A percentile compares a stretch with the other conserved stretches of the same genome.
phyloP scores from a whole-genome alignment of 2,797 vertebrate species.

The Anniella stebbinsi region DNA sequence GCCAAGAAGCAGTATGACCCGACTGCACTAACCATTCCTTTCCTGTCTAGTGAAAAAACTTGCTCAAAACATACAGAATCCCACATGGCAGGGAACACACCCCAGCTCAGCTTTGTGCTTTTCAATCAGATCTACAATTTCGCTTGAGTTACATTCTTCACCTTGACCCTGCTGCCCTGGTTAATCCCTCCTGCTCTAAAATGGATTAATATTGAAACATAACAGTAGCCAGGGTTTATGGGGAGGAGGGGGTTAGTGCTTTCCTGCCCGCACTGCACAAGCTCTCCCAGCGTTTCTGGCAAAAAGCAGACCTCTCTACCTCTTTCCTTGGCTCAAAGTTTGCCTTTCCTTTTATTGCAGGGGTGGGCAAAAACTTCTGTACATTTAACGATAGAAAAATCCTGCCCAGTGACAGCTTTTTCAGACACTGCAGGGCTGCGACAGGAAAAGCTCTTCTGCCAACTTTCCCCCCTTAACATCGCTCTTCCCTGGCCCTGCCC shows the following conservation, averaged over 20 bases:
- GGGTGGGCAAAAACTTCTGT: background rate
- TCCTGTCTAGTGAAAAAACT: background rate
- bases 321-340: background rate
- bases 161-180: background rate
- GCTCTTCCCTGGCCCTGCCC: too few species aligned
- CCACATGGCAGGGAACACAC: background rate
- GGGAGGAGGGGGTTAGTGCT: too few species aligned
- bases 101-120: background rate
- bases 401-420: background rate
- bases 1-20: background rate
- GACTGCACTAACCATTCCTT: background rate
- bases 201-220: background rate
- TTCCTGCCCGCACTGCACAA: background rate
- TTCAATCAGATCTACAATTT: background rate
- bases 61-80: background rate
- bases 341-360: background rate
- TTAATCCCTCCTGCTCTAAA: background rate
- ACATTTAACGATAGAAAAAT: background rate
- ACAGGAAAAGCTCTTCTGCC: background rate
- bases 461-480: too few species aligned
- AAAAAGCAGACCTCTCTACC: background rate
- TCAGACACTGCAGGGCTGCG: background rate
- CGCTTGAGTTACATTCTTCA: background rate
- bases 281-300: background rate
- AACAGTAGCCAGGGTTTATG: background rate